Conservation (phyloP, 1,140 invertebrate genomes). For the Bathynomus jamesi region DNA sequence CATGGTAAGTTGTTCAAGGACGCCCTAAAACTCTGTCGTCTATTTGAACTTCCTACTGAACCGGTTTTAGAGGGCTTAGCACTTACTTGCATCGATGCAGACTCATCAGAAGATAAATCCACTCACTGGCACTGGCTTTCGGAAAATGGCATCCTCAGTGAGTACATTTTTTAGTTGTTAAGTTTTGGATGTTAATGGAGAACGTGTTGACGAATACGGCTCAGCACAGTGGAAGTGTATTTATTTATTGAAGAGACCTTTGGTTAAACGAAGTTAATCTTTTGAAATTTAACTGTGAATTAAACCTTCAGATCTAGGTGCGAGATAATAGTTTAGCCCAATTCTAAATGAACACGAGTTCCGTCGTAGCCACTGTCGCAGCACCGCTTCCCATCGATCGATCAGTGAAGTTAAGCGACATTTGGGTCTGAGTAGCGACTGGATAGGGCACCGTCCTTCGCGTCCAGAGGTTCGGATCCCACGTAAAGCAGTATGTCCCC, state of each 20-base stretch:
- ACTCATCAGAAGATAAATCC: slow-evolving; percentile 1
- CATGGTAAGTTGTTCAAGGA: slow-evolving; percentile 30
- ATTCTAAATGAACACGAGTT: neutral
- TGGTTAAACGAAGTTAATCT: neutral
- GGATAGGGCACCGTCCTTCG: too few species aligned
- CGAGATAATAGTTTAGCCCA: neutral
- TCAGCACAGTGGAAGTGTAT: neutral
- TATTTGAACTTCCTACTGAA: slow-evolving; percentile 16
- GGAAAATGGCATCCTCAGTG: slow-evolving; percentile 21
- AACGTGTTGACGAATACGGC: neutral
- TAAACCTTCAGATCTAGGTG: neutral
- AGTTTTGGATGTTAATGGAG: neutral
- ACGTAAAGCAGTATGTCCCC: too few species aligned
- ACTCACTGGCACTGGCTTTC: neutral
- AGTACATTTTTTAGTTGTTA: neutral
- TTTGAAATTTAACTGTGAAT: neutral
- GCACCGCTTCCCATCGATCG: too few species aligned
- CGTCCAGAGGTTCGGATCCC: too few species aligned
- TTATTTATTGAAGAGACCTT: neutral
- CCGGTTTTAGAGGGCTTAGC: slow-evolving; percentile 25
- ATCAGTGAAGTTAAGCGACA: too few species aligned
- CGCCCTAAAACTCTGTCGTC: slow-evolving; percentile 19
- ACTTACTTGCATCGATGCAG: slow-evolving; percentile 16
- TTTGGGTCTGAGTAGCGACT: too few species aligned
- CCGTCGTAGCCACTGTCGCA: too few species aligned